These are phyloP conservation scores for Apomyelois bistriatella DNA, from an alignment of 2,888 invertebrate genomes.

Conservation along the genomic window DNA sequence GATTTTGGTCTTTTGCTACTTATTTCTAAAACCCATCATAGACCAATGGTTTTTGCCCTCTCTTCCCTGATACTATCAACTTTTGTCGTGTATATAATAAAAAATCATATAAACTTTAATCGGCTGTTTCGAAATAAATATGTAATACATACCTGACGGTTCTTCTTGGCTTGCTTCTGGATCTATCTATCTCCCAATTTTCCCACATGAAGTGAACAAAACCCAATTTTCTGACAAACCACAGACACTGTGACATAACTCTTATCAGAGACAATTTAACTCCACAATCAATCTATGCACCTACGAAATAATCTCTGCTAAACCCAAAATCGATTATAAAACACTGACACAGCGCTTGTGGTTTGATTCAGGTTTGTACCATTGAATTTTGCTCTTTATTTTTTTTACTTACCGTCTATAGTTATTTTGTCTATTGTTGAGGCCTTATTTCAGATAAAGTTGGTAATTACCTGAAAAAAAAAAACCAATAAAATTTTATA, in stretches of 20 bases:
- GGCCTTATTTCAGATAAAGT: neutral
- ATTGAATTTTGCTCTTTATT: neutral
- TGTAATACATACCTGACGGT: too few relatives aligned
- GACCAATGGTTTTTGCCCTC: too few relatives aligned
- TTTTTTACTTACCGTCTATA: neutral
- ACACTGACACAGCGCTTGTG: neutral
- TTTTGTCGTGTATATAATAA: too few relatives aligned
- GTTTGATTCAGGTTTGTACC: neutral
- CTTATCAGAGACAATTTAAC: neutral
- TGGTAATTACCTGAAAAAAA: neutral
- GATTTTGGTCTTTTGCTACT: too few relatives aligned
- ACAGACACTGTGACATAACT: neutral
- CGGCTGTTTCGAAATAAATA: too few relatives aligned
- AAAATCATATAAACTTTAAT: too few relatives aligned
- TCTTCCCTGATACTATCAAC: too few relatives aligned
- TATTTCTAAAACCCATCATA: too few relatives aligned
- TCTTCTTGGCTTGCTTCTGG: too few relatives aligned
- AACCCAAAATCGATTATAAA: constrained; percentile 1
- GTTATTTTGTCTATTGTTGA: too few relatives aligned
- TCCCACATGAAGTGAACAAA: neutral
- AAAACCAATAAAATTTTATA: neutral
- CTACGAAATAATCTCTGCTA: neutral
- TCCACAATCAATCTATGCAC: constrained; percentile 11
- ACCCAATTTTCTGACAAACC: neutral
- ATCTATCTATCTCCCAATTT: too few relatives aligned